Evolutionary conservation across 2,888 invertebrate genomes (phyloP).

Genomic region (Drosophila hamatofila): DNA sequence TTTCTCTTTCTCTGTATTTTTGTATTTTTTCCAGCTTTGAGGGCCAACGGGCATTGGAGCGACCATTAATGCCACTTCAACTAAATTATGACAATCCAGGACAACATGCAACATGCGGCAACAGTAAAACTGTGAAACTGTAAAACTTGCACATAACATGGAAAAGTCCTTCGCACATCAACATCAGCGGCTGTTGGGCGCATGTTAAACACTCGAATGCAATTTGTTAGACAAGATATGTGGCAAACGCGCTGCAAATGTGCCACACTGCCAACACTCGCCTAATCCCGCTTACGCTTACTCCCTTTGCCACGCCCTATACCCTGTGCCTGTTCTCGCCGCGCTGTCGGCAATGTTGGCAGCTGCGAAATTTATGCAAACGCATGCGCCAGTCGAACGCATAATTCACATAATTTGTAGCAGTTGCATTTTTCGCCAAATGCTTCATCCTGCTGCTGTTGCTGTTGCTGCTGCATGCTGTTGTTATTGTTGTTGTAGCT

Average conservation of each 20-base stretch:
- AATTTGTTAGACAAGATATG: slow-evolving; percentile 81
- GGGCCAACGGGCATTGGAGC: slow-evolving; percentile 34
- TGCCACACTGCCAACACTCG: slow-evolving; percentile 12
- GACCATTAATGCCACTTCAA: slow-evolving; percentile 74
- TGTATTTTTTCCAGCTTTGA: slow-evolving; percentile 15
- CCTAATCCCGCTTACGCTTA: not conserved
- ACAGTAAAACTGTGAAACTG: slow-evolving; percentile 36
- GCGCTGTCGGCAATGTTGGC: slow-evolving; percentile 64
- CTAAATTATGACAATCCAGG: slow-evolving; percentile 70
- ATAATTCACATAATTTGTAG: slow-evolving; percentile 80
- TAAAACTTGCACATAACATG: slow-evolving; percentile 70
- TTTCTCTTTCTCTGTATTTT: not conserved
- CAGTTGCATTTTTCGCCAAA: slow-evolving; percentile 77
- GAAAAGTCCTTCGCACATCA: slow-evolving; percentile 79
- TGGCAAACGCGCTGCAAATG: slow-evolving; percentile 66
- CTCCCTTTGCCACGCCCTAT: slow-evolving; percentile 6
- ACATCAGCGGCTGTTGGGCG: slow-evolving; percentile 78
- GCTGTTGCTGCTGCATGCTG: slow-evolving; percentile 10
- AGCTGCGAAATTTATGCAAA: slow-evolving; percentile 78
- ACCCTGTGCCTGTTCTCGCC: slow-evolving; percentile 38
- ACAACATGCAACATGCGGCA: slow-evolving; percentile 19
- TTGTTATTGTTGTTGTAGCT: slow-evolving; percentile 22
- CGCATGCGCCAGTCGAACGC: slow-evolving; percentile 74
- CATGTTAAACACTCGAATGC: slow-evolving; percentile 81
- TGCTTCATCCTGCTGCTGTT: slow-evolving; percentile 47